Evolutionary conservation across 2,888 invertebrate genomes (phyloP), one percentile per base, ranked within the genome.

Genomic region (Scaptomyza parva): DNA sequence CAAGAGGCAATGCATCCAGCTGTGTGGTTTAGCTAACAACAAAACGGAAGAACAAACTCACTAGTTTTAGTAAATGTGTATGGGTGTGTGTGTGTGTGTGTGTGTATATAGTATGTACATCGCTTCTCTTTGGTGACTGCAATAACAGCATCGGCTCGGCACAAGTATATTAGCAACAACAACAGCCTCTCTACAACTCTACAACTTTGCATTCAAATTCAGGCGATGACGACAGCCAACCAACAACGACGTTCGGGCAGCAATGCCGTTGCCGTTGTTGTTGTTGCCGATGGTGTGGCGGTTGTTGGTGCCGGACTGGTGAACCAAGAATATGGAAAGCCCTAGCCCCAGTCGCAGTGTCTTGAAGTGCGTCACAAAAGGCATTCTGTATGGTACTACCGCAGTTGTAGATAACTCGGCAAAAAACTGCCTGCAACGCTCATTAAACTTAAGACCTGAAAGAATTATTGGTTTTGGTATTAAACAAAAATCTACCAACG

Each of bases 201-300:
- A 50, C 70, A 41, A 63, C 58, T 71, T 69, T 72, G 76, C 81
- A 84, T 84, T 75, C 62, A 73, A 87, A 81, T 74, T 85, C 70
- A 54, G 59, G 52, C 83, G 85, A 81, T 87, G 83, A 87, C 80
- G 80, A 83, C 86, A 81, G 74, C 62, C 53, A 67, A 39, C 62
- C 76, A 50, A 50, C 58, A 58, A 45, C 59, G 52, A 45, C 60
- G 55, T 11, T 4, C 48, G 28, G 37, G 39, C 40, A 45, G 41
- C 51, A 43, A 44, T 41, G 28, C 6, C 37, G 44, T 6, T 45
- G 54, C 41, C 35, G 41, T 47, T 75, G 59, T 55, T 20, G 53
- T 1, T 60, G 35, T 24, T n/a, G n/a, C n/a, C n/a, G n/a, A n/a
- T n/a, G n/a, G n/a, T n/a, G n/a, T n/a, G n/a, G n/a, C 35, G 60